Evolutionary conservation across 92 coral and sea anemone species (phyloP), one percentile per base, ranked within the genome.

Genomic region (Pocillopora grandis): DNA sequence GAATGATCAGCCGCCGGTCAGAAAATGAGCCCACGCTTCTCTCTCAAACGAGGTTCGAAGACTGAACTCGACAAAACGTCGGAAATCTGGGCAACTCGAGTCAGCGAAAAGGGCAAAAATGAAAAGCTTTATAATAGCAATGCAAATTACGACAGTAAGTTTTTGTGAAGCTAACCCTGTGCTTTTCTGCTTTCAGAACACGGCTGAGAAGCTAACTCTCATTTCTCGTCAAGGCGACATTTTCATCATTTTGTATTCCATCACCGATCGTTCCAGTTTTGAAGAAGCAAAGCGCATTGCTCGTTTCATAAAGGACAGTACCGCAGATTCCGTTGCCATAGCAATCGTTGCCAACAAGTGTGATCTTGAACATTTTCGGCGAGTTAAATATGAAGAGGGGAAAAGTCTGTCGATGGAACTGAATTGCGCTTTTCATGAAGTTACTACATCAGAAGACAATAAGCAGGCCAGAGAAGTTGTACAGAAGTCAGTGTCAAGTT

Each of bases 361-460:
- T 19, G 86, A 83, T 35, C 71, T 83, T 12, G 86, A 83, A 49
- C 86, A 83, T 74, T 83, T 83, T n/a, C 86, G 86, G 63, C 72
- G 80, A 21, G 86, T 83, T 17, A 75, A 66, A 56, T 73, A 21
- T 33, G 63, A 83, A 10, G 86, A 83, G 37, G 86, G 86, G 1
- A 21, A 60, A 12, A 57, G 75, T 49, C n/a, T 83, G 9, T 74
- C 86, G 10, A 62, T 71, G 36, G 79, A 83, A 83, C 20, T 83
- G 10, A 75, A 83, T 20, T 83, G 86, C 17, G 73, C 37, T 27
- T 83, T 83, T 74, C 73, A 74, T 20, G 86, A 83, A 55, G 74
- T 83, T 37, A 72, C 86, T 9, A 83, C 86, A 14, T 62, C 86
- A 1, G 86, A 83, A 58, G 86, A 83, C n/a, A 72, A 66, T 48